Conservation (phyloP, 1,140 invertebrate genomes). For the Papilio polyxenes region DNA sequence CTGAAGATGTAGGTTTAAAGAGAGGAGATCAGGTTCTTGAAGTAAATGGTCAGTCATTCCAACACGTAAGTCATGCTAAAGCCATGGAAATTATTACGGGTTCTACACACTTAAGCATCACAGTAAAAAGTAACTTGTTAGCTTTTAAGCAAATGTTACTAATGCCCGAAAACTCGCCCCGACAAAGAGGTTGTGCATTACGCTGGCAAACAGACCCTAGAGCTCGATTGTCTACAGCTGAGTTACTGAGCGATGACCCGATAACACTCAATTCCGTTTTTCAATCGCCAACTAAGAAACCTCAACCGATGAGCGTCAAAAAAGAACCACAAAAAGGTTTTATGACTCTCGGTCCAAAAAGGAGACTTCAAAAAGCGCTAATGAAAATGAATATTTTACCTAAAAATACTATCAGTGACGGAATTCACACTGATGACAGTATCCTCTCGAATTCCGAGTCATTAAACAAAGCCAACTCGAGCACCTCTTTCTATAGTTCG, state of each 20-base stretch:
- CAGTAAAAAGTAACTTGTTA: slow-evolving; percentile 98
- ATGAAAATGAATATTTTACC: slow-evolving; percentile 95
- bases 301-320: slow-evolving; percentile 85
- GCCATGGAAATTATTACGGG: slow-evolving; percentile 96
- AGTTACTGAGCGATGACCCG: slow-evolving; percentile 88
- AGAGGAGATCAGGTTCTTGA: slow-evolving; percentile 98
- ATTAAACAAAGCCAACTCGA: slow-evolving; percentile 74
- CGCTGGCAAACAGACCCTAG: slow-evolving; percentile 84
- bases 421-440: slow-evolving; percentile 82
- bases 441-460: slow-evolving; percentile 77
- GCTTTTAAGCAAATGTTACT: slow-evolving; percentile 92
- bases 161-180: slow-evolving; percentile 90
- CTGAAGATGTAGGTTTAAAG: slow-evolving; percentile 97
- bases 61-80: slow-evolving; percentile 92
- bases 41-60: slow-evolving; percentile 98
- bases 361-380: slow-evolving; percentile 91
- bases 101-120: slow-evolving; percentile 97
- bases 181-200: slow-evolving; percentile 83
- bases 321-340: slow-evolving; percentile 89
- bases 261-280: slow-evolving; percentile 90
- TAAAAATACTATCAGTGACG: slow-evolving; percentile 89
- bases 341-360: slow-evolving; percentile 93
- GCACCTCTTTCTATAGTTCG: slow-evolving; percentile 87
- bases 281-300: slow-evolving; percentile 91
- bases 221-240: slow-evolving; percentile 83